phyloP scores from a whole-genome alignment of 2,113 vertebrate species.

The Clinocottus analis region DNA sequence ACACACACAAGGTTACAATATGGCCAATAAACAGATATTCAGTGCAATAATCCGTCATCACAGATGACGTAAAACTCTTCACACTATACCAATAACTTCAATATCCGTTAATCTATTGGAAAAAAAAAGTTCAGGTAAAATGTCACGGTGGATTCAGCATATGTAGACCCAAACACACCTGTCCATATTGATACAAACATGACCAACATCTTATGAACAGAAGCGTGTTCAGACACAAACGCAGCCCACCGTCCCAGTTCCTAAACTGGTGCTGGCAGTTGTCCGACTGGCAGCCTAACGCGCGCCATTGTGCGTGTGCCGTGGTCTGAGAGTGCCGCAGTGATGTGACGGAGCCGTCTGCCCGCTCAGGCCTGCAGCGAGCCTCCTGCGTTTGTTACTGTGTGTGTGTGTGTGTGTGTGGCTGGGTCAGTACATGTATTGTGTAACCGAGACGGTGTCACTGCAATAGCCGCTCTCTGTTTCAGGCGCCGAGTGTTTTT shows the following conservation, averaged over 20 bases:
- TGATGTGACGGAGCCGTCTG: constrained; percentile 52
- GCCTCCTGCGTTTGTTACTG: background rate
- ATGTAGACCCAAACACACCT: background rate
- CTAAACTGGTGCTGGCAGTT: constrained; percentile 38
- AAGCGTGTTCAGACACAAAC: background rate
- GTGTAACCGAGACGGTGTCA: constrained; percentile 66
- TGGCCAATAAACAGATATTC: background rate
- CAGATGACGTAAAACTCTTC: background rate
- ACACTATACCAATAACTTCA: background rate
- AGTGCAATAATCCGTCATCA: background rate
- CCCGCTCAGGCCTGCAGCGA: constrained; percentile 26
- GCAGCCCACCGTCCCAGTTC: background rate
- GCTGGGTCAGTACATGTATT: constrained; percentile 32
- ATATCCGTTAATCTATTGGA: background rate
- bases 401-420: no score
- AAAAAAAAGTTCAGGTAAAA: background rate
- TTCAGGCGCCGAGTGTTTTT: constrained; percentile 53
- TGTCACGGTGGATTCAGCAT: background rate
- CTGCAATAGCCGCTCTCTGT: constrained; percentile 49
- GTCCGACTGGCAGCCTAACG: constrained; percentile 20
- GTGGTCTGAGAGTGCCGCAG: constrained; percentile 8
- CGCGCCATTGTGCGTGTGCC: constrained; percentile 13
- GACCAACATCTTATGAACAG: background rate
- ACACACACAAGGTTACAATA: no score
- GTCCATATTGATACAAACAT: background rate